Base-by-base conservation (phyloP, 2,113 vertebrate genomes). In the Amphiprion ocellaris region DNA sequence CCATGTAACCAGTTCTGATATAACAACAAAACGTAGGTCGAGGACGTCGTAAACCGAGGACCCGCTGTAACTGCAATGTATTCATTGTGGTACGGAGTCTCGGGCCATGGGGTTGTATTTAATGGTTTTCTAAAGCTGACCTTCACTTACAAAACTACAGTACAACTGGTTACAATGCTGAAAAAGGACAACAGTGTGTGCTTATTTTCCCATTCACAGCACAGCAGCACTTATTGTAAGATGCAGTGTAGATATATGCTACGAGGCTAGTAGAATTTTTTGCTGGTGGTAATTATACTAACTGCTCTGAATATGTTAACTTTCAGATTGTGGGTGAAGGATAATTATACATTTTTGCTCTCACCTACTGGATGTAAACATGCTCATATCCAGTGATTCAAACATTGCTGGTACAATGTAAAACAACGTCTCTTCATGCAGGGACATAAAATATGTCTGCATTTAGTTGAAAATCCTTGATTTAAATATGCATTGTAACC, bases 111-210 rank as follows among this genome's bases (percentile, higher is more conserved):
- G n/a, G 21, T 39, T 47, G 7, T 19, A 1, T 41, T 52, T 59
- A 26, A 79, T 23, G 16, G 26, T 63, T 60, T 21, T 28, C 72
- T 64, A 28, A 76, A 67, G 12, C 7, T 49, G 52, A 55, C 76
- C 56, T 56, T 59, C 21, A 24, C 5, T 17, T 50, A 67, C 21
- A 65, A 24, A 49, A 24, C 62, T 54, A 2, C n/a, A 59, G 46
- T 10, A 37, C 26, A 61, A 46, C 30, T 30, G 12, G 1, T 39
- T 23, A 46, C 4, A 53, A 9, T 28, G 49, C 21, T 67, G 66
- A 59, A 53, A 53, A 63, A 50, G 16, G 6, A 62, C 47, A 24
- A 21, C 28, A 19, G 12, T 41, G 41, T 23, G 58, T 65, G 46
- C 16, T 21, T 49, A 4, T 16, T 0, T 2, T 23, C 54, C 47